Percentiles rank a stretch among this genome's conserved stretches.
These are phyloP conservation scores for Melolontha melolontha DNA, from an alignment of 2,888 invertebrate species.

Conservation along the genomic window DNA sequence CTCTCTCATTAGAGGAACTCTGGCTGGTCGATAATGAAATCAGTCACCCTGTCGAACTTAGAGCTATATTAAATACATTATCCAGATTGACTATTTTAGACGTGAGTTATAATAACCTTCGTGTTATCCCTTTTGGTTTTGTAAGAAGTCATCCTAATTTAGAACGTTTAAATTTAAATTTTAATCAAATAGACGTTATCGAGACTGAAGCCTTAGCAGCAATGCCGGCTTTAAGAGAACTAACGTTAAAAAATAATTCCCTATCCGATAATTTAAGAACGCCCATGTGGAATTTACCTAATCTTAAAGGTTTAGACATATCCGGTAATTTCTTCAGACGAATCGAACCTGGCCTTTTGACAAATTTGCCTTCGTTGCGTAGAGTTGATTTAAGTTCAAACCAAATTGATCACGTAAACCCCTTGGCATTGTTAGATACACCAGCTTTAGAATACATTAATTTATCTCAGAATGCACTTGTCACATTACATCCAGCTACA, in stretches of 20 bases:
- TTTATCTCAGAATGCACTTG: slow-evolving; percentile 79
- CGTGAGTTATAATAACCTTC: slow-evolving; percentile 81
- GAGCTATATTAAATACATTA: slow-evolving; percentile 80
- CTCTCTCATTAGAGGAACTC: slow-evolving; percentile 81
- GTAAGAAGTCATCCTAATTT: slow-evolving; percentile 83
- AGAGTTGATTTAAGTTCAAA: slow-evolving; percentile 84
- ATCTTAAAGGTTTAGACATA: slow-evolving; percentile 85
- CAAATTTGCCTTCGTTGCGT: slow-evolving; percentile 80
- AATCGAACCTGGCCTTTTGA: slow-evolving; percentile 78
- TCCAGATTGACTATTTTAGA: slow-evolving; percentile 84
- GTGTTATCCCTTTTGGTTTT: slow-evolving; percentile 82
- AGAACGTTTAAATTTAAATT: slow-evolving; percentile 84
- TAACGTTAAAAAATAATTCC: slow-evolving; percentile 87
- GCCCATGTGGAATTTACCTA: slow-evolving; percentile 87
- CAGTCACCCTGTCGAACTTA: slow-evolving; percentile 78
- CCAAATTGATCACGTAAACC: slow-evolving; percentile 76
- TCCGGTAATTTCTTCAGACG: slow-evolving; percentile 80
- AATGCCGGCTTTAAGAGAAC: slow-evolving; percentile 85
- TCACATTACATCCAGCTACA: slow-evolving; percentile 76
- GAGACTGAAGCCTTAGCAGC: slow-evolving; percentile 85
- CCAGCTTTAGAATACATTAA: slow-evolving; percentile 83
- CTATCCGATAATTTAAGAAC: slow-evolving; percentile 76
- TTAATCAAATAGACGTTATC: slow-evolving; percentile 80
- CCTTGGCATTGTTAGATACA: slow-evolving; percentile 78
- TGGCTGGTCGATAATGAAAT: slow-evolving; percentile 83